These are phyloP conservation scores for Chrysolina oricalcia DNA, from an alignment of 2,888 invertebrate genomes.

Conservation along the genomic window DNA sequence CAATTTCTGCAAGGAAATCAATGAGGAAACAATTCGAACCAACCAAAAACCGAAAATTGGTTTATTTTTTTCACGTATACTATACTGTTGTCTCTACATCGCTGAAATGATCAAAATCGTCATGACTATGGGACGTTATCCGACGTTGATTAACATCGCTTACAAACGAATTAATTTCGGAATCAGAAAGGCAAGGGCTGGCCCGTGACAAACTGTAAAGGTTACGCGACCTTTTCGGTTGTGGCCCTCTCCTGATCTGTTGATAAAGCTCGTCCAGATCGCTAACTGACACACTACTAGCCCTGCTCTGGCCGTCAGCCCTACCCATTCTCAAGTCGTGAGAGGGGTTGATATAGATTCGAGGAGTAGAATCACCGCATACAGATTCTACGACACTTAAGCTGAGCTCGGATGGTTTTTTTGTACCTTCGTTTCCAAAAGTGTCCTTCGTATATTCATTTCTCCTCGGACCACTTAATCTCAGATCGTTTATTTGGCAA, in stretches of 20 bases:
- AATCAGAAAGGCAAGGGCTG: slow-evolving; percentile 67
- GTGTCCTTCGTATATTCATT: slow-evolving; percentile 39
- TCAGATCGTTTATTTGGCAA: slow-evolving; percentile 50
- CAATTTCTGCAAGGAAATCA: too few species aligned
- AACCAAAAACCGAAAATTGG: not conserved
- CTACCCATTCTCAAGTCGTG: slow-evolving; percentile 68
- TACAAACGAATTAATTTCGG: slow-evolving; percentile 65
- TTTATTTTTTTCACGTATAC: not conserved
- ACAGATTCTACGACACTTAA: slow-evolving; percentile 64
- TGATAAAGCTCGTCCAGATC: slow-evolving; percentile 82
- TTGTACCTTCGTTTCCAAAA: slow-evolving; percentile 47
- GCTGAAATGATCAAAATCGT: slow-evolving; percentile 56
- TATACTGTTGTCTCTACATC: slow-evolving; percentile 63
- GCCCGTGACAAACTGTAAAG: slow-evolving; percentile 50
- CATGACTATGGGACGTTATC: slow-evolving; percentile 52
- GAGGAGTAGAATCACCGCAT: slow-evolving; percentile 54
- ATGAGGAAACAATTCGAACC: too few species aligned
- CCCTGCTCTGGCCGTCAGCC: slow-evolving; percentile 75
- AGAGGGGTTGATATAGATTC: slow-evolving; percentile 73
- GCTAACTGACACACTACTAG: slow-evolving; percentile 75
- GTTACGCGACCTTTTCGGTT: slow-evolving; percentile 45
- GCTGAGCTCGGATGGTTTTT: slow-evolving; percentile 40
- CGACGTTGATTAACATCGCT: slow-evolving; percentile 57
- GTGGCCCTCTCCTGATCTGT: slow-evolving; percentile 75
- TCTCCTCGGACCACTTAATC: slow-evolving; percentile 39